These are phyloP conservation scores for Andrena camellia DNA, from an alignment of 2,888 invertebrate species.

Conservation along the genomic window DNA sequence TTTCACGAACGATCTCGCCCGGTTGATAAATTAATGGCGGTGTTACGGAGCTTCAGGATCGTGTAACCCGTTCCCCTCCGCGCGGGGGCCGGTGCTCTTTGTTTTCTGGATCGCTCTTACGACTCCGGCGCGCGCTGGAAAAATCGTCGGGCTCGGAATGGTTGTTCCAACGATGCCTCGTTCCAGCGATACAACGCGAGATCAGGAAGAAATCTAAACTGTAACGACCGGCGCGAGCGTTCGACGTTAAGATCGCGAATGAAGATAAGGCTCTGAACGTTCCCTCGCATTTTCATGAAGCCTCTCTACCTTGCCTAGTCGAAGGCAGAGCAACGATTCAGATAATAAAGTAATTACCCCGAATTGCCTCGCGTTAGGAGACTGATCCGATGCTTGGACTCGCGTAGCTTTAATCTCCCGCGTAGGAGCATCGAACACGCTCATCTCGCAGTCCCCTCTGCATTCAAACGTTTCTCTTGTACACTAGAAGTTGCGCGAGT, in stretches of 20 bases:
- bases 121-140: background rate
- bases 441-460: too few relatives aligned
- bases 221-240: slow-evolving; percentile 62
- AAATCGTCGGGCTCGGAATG: slow-evolving; percentile 45
- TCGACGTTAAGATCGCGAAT: slow-evolving; percentile 61
- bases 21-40: slow-evolving; percentile 24
- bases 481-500: too few relatives aligned
- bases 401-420: background rate
- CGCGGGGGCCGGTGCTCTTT: background rate
- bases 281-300: slow-evolving; percentile 28
- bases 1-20: background rate
- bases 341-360: slow-evolving; percentile 52
- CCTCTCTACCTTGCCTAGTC: background rate
- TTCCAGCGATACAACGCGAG: slow-evolving; percentile 25
- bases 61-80: background rate
- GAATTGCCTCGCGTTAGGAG: slow-evolving; percentile 6
- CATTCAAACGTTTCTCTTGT: background rate
- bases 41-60: background rate
- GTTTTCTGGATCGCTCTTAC: background rate
- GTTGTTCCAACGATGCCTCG: slow-evolving; percentile 32
- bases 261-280: slow-evolving; percentile 40
- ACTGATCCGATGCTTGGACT: slow-evolving; percentile 10
- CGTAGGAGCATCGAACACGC: too few relatives aligned
- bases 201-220: slow-evolving; percentile 61
- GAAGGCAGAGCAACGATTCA: slow-evolving; percentile 18